A percentile compares a stretch with the other conserved stretches of the same genome.
Conservation (phyloP, 1,140 invertebrate species). For the Drosophila aff. region DNA sequence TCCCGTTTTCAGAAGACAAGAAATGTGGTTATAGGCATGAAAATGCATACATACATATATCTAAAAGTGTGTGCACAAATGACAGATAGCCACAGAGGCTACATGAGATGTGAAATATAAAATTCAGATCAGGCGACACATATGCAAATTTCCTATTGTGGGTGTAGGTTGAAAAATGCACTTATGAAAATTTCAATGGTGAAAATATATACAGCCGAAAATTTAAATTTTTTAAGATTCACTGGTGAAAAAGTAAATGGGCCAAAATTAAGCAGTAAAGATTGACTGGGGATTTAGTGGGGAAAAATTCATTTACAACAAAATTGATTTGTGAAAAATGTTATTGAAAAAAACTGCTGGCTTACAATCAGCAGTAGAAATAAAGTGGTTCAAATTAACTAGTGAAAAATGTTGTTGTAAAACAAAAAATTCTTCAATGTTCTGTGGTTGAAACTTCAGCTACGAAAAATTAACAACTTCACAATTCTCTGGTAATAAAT, state of each 20-base stretch:
- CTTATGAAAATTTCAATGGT: background rate
- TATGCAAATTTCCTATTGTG: slow-evolving; percentile 46
- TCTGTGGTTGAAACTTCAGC: no score
- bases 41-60: slow-evolving; percentile 16
- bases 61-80: slow-evolving; percentile 23
- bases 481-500: background rate
- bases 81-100: slow-evolving; percentile 11
- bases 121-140: slow-evolving; percentile 30
- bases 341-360: no score
- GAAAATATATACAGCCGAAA: accelerated
- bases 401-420: background rate
- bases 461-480: no score
- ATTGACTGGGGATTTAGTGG: background rate
- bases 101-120: background rate
- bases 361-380: no score
- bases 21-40: background rate
- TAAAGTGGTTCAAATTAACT: background rate
- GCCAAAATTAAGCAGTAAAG: no score
- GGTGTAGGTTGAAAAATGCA: slow-evolving; percentile 20
- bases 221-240: background rate
- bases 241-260: no score
- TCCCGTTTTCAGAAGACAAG: background rate
- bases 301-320: background rate
- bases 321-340: no score
- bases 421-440: no score